A percentile compares a stretch with the other conserved stretches of the same genome.
Conservation (phyloP, 2,888 invertebrate genomes). For the Bugula neritina region DNA sequence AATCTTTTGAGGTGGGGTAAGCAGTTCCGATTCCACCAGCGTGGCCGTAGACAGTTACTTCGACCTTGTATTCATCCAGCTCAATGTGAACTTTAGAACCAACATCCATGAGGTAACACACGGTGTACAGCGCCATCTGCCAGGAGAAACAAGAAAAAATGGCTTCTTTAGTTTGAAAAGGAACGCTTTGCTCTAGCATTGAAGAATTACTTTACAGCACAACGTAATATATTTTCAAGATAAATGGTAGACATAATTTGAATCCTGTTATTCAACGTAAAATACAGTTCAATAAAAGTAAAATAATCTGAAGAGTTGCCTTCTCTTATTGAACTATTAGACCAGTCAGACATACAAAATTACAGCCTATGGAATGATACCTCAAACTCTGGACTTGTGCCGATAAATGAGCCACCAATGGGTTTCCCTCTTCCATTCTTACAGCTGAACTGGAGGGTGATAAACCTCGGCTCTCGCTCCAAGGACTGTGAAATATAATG, state of each 20-base stretch:
- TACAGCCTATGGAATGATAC: no score
- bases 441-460: conserved; percentile 51
- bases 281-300: neutral
- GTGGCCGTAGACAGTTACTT: conserved; percentile 39
- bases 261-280: neutral
- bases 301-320: no score
- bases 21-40: conserved; percentile 42
- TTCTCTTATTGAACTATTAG: no score
- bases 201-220: no score
- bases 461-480: conserved; percentile 44
- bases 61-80: conserved; percentile 48
- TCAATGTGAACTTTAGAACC: conserved; percentile 36
- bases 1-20: conserved; percentile 30
- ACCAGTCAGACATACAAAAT: no score
- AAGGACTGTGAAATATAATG: conserved; percentile 33
- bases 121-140: conserved; percentile 32
- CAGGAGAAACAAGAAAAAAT: neutral
- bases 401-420: conserved; percentile 48
- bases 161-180: no score
- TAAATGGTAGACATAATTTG: neutral
- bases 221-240: neutral
- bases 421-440: conserved; percentile 41
- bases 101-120: conserved; percentile 39
- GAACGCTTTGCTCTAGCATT: no score
- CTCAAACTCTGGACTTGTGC: conserved; percentile 54